Base-by-base conservation (phyloP, 2,797 vertebrate genomes). In the Acestrorhynchus altus region DNA sequence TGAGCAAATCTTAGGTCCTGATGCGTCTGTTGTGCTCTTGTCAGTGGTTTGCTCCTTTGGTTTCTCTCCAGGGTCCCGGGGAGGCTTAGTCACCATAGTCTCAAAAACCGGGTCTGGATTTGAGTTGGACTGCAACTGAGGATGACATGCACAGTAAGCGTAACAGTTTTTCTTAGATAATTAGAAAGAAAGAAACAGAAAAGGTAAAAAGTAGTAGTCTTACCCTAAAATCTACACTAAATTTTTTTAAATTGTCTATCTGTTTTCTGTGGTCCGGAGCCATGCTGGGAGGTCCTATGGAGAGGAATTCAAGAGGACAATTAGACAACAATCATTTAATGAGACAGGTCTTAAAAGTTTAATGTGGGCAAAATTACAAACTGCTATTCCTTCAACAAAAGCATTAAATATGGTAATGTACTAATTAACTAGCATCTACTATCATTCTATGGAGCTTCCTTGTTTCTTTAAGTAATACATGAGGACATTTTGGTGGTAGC, bases 231-330 rank as follows among this genome's bases (percentile, higher is more conserved):
- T 98, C 96, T 87, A 95, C 96, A 93, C 97, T 98, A 93, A 99
- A 99, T 93, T 98, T 97, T 94, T 97, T 99, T 94, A 99, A 95
- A 94, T 99, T 98, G 91, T 99, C 98, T 88, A 99, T 95, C 91
- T 99, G 97, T 91, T 98, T 99, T 94, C 96, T 97, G 85, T 99
- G 97, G 89, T 99, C 98, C 85, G 95, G 93, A 90, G 95, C 92
- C 94, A 96, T 90, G 78, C 95, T 93, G 83, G 95, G 93, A 77
- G 95, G 90, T 90, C 96, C 96, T 99, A 87, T 49, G 89, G 61
- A 76, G 22, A 90, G 69, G 90, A 0, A 65, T 24, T 54, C 20
- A 12, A 20, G 44, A 12, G 16, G 44, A 59, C 22, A 0, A 56
- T 31, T 28, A 12, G 35, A 56, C 18, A 49, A 44, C 44, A 35